These are phyloP conservation scores for Cyclura pinguis DNA, from an alignment of 2,797 vertebrate genomes.

Conservation along the genomic window DNA sequence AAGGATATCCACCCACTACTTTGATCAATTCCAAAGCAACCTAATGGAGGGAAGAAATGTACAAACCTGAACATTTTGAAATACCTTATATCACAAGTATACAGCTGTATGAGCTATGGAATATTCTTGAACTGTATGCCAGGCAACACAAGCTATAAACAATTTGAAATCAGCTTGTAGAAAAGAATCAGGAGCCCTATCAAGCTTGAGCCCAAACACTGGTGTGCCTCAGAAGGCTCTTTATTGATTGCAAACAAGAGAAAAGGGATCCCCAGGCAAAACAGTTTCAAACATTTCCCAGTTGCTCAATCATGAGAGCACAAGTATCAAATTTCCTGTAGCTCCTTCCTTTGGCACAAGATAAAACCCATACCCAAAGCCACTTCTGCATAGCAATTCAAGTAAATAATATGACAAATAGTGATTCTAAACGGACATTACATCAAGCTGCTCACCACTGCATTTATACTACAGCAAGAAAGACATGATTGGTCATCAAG, in stretches of 20 bases:
- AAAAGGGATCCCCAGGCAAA: neutral
- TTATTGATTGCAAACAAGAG: neutral
- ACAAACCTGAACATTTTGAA: neutral
- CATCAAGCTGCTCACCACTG: neutral
- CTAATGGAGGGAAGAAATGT: constrained; percentile 74
- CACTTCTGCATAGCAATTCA: neutral
- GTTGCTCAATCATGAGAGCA: neutral
- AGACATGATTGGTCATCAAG: neutral
- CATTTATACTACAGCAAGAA: neutral
- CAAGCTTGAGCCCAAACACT: neutral
- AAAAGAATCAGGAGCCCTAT: neutral
- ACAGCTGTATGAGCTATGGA: neutral
- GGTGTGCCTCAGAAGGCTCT: neutral
- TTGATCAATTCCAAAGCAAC: constrained; percentile 96
- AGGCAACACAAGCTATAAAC: neutral
- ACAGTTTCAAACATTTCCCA: neutral
- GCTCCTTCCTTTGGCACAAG: neutral
- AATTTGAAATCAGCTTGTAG: neutral
- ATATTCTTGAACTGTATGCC: neutral
- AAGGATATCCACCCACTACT: constrained; percentile 87
- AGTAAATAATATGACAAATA: neutral
- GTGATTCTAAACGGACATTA: neutral
- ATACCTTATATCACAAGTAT: neutral
- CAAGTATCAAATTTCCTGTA: neutral
- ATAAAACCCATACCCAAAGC: neutral